These are phyloP conservation scores for Serinus canaria DNA, from an alignment of 2,113 vertebrate genomes.

Conservation along the genomic window DNA sequence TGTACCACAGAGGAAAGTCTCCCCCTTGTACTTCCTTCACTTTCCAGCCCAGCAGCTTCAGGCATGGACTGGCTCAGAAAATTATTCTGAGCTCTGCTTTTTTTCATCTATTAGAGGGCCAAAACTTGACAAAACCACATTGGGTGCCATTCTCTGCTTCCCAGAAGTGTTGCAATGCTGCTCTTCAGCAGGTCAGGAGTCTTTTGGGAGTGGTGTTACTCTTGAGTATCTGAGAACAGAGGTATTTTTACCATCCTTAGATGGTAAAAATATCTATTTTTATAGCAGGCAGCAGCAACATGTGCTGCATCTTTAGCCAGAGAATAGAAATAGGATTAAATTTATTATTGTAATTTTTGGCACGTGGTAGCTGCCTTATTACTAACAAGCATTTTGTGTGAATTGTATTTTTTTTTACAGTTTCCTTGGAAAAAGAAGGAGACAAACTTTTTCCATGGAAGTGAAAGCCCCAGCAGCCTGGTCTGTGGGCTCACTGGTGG, in stretches of 20 bases:
- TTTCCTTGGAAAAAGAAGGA: not conserved
- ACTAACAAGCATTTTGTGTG: not conserved
- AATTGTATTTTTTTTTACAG: not conserved
- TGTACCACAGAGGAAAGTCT: not conserved
- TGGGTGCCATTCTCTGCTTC: not conserved
- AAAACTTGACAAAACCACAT: not conserved
- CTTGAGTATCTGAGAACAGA: not conserved
- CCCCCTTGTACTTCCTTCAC: rapidly evolving
- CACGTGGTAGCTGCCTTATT: not conserved
- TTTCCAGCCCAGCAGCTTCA: not conserved
- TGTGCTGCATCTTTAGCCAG: not conserved
- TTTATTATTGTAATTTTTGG: not conserved
- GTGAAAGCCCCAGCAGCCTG: not conserved
- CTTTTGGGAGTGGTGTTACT: not conserved
- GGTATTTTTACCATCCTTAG: not conserved
- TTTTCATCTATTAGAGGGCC: not conserved
- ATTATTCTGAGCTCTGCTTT: not conserved
- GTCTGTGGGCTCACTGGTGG: not conserved
- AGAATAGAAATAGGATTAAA: not conserved
- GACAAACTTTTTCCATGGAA: not conserved
- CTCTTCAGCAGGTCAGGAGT: not conserved
- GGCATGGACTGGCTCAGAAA: not conserved
- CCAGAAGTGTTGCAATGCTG: not conserved
- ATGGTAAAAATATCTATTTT: not conserved
- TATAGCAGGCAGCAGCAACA: not conserved